phyloP scores from a whole-genome alignment of 2,113 vertebrate species.

The Ginglymostoma cirratum region DNA sequence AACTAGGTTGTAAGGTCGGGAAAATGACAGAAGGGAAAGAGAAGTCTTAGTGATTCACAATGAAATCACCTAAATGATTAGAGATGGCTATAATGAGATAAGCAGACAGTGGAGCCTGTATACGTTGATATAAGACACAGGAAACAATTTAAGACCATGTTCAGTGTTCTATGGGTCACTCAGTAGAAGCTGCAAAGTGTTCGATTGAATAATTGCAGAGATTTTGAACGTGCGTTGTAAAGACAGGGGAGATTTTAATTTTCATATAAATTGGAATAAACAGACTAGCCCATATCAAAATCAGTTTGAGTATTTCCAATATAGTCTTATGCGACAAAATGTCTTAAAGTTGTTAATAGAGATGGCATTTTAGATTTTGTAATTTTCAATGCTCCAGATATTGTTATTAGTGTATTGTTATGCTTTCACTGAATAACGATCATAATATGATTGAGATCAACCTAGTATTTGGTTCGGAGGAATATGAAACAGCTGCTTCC shows the following conservation, averaged over 20 bases:
- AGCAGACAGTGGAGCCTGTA: background rate
- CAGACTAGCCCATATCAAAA: background rate
- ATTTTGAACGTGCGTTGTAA: background rate
- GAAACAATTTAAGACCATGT: background rate
- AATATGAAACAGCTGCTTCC: background rate
- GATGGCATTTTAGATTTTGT: background rate
- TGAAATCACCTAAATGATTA: background rate
- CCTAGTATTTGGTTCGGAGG: background rate
- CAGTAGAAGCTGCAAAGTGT: background rate
- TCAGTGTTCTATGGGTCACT: background rate
- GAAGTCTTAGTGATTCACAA: background rate
- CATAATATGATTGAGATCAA: background rate
- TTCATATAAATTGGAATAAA: background rate
- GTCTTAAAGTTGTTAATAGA: background rate
- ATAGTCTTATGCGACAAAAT: background rate
- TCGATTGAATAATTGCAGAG: background rate
- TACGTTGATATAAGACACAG: background rate
- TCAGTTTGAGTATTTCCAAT: background rate
- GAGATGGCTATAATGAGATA: background rate
- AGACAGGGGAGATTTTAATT: background rate
- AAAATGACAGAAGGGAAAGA: background rate
- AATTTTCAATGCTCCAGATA: background rate
- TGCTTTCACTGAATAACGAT: background rate
- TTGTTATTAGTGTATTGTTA: background rate
- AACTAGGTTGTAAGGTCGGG: background rate